Evolutionary conservation across 2,797 vertebrate genomes (phyloP).

Genomic region (Pseudochirops corinnae): DNA sequence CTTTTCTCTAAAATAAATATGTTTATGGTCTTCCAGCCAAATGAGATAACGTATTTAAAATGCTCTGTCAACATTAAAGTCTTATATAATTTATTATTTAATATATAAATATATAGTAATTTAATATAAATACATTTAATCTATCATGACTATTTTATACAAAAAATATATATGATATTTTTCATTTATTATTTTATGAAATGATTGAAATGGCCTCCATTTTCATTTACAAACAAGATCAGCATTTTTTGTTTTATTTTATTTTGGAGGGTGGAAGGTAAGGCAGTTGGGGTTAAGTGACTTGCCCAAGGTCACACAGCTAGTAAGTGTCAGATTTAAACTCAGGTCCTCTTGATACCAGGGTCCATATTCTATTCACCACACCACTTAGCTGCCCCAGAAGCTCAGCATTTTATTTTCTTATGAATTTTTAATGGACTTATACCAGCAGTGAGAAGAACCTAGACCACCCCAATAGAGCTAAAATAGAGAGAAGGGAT

Average conservation of each 20-base stretch:
- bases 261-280: no score
- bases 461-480: background rate
- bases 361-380: no score
- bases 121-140: background rate
- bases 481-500: background rate
- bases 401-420: no score
- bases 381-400: no score
- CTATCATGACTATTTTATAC: background rate
- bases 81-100: background rate
- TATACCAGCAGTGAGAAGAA: background rate
- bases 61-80: background rate
- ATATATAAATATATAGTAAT: background rate
- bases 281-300: no score
- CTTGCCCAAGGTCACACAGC: no score
- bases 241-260: background rate
- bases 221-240: slow-evolving; percentile 1
- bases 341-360: no score
- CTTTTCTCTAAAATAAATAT: background rate
- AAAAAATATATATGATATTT: background rate
- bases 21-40: background rate
- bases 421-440: slow-evolving; percentile 11
- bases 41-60: background rate
- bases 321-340: no score
- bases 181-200: slow-evolving; percentile 1
- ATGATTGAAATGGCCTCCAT: background rate